phyloP scores from a whole-genome alignment of 2,888 invertebrate species.

The Ptychoptera albimana region DNA sequence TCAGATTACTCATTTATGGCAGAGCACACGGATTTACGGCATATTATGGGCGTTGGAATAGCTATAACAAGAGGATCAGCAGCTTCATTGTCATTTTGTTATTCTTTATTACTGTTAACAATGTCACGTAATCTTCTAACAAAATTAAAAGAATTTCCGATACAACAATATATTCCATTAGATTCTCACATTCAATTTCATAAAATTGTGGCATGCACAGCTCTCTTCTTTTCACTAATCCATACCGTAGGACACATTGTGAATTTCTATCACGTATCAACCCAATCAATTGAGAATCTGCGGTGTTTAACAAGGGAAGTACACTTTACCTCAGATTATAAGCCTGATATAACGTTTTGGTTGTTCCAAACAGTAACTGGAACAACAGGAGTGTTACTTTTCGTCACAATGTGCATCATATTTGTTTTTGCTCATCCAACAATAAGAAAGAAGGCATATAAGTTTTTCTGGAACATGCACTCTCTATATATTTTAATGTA shows the following conservation, averaged over 20 bases:
- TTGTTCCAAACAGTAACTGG: conserved; percentile 89
- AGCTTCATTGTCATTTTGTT: conserved; percentile 87
- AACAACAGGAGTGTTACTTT: conserved; percentile 71
- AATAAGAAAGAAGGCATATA: conserved; percentile 83
- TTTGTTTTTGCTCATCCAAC: conserved; percentile 93
- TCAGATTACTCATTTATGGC: conserved; percentile 90
- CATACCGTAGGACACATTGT: conserved; percentile 92
- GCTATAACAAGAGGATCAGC: conserved; percentile 90
- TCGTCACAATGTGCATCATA: conserved; percentile 84
- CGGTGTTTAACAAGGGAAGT: conserved; percentile 86
- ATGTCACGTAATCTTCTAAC: conserved; percentile 91
- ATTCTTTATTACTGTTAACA: conserved; percentile 75
- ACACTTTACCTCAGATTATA: conserved; percentile 84
- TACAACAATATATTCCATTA: conserved; percentile 85
- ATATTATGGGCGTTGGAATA: conserved; percentile 95
- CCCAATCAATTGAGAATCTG: conserved; percentile 84
- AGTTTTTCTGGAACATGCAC: conserved; percentile 91
- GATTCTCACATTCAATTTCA: conserved; percentile 95
- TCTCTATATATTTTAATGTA: conserved; percentile 77
- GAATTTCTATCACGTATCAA: conserved; percentile 94
- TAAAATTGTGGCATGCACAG: conserved; percentile 91
- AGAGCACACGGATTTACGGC: conserved; percentile 84
- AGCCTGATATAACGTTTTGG: conserved; percentile 90
- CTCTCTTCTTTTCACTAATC: conserved; percentile 78
- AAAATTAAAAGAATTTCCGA: conserved; percentile 81